Base-by-base conservation (phyloP, 2,888 invertebrate species). In the Dusona sp. region DNA sequence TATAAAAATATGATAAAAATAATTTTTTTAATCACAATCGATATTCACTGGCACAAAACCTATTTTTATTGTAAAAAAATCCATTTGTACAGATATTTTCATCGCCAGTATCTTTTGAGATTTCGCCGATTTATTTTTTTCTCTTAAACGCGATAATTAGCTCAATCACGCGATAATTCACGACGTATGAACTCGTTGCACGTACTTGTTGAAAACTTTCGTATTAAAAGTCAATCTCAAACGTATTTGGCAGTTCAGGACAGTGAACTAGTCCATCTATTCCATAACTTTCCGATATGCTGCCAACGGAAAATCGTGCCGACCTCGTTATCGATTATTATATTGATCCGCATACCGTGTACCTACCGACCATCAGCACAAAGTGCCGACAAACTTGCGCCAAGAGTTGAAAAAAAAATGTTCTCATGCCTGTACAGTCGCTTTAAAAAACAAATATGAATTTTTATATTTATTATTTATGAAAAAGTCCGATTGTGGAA, bases 311-410 rank as follows among this genome's bases (percentile, higher is more conserved):
- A 67, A 80, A 70, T 85, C 82, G 82, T 83, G 75, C 75, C 79
- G 75, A 79, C 83, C 85, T 85, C 83, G 86, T 86, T 83, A 83
- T 86, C 86, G 86, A 86, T 86, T 86, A 86, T 86, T 86, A 86
- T 83, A 85, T 77, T 38, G 72, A 86, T 86, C 67, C 85, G 78
- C 61, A 77, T 65, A 64, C 64, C 61, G 70, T 33, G 61, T 67
- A 74, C 16, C 38, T 45, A 54, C 45, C 13, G 33, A 82, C n/a
- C n/a, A 72, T 70, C 22, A 38, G 61, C 54, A 42, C 19, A 61
- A 57, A 57, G 68, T 22, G 67, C 79, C 82, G 75, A 79, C 65
- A 57, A 79, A 83, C 83, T 86, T 83, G 65, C 79, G 64, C 79
- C 54, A 72, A 51, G 25, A 57, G 45, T 36, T 22, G 36, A 48